phyloP scores from a whole-genome alignment of 64 coral and sea anemone species.

The Hydrozoanthus tunicans region DNA sequence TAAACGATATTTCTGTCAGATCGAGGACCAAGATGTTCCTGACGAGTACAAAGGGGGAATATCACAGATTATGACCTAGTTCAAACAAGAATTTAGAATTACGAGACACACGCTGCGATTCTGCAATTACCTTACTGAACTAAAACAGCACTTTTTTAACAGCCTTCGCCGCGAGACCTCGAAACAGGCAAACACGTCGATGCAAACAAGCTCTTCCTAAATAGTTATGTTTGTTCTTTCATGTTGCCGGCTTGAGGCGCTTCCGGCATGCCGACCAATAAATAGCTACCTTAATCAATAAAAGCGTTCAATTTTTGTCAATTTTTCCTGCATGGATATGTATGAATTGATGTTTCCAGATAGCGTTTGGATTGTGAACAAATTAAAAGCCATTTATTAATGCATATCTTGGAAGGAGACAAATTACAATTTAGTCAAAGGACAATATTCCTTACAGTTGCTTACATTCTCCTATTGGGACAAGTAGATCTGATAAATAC shows the following conservation, averaged over 20 bases:
- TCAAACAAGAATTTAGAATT: neutral
- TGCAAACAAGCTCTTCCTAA: constrained; percentile 32
- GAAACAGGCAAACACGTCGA: constrained; percentile 49
- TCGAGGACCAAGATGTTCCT: neutral
- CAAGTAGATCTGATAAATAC: neutral
- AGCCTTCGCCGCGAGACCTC: constrained; percentile 3
- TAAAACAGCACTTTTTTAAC: constrained; percentile 8
- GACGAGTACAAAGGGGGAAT: neutral
- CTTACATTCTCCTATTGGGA: neutral
- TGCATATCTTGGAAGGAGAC: constrained; percentile 8
- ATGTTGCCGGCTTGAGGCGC: constrained; percentile 32
- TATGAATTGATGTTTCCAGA: constrained; percentile 37
- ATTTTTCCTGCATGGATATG: constrained; percentile 4
- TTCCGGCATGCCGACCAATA: constrained; percentile 42
- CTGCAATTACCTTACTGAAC: constrained; percentile 13
- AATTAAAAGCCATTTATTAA: constrained; percentile 42
- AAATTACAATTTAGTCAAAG: constrained; percentile 3
- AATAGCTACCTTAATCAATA: constrained; percentile 39
- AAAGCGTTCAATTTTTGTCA: constrained; percentile 36
- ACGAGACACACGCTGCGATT: neutral
- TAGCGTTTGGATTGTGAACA: constrained; percentile 32
- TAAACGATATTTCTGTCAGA: neutral
- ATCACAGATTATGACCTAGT: neutral
- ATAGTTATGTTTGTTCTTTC: constrained; percentile 40
- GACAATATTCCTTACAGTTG: constrained; percentile 8